phyloP scores from a whole-genome alignment of 2,888 invertebrate species.

The Eristalis arbustorum region DNA sequence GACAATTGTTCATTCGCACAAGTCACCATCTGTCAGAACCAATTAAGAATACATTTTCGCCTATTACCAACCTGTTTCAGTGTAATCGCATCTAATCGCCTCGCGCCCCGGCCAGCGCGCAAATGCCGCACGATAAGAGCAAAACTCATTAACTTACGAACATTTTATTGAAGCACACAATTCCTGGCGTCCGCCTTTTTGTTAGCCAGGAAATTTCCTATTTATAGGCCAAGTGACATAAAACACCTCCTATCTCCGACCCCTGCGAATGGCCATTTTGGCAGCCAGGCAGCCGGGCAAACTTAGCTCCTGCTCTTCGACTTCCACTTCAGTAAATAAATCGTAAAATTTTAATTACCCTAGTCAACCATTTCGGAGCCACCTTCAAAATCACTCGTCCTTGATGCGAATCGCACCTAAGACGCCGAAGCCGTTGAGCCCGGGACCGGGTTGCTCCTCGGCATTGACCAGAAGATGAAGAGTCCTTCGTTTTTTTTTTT shows the following conservation, averaged over 20 bases:
- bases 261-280: background rate
- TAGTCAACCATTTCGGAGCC: slow-evolving; percentile 11
- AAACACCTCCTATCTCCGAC: slow-evolving; percentile 17
- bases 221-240: slow-evolving; percentile 32
- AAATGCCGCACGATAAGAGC: background rate
- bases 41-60: background rate
- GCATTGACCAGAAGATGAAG: background rate
- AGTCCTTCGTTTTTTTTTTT: background rate
- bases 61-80: background rate
- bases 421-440: background rate
- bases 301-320: slow-evolving; percentile 1
- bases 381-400: slow-evolving; percentile 10
- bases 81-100: background rate
- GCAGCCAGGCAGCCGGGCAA: background rate
- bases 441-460: background rate
- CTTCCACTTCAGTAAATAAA: slow-evolving; percentile 57
- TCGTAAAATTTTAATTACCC: slow-evolving; percentile 62
- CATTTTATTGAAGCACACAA: slow-evolving; percentile 17
- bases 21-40: background rate
- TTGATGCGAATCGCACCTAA: background rate
- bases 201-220: slow-evolving; percentile 6
- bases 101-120: background rate
- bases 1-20: background rate
- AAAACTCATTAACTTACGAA: slow-evolving; percentile 24
- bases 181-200: background rate